Evolutionary conservation across 2,888 invertebrate genomes (phyloP), one percentile per base, ranked within the genome.

Genomic region (Macrosiphum euphorbiae): DNA sequence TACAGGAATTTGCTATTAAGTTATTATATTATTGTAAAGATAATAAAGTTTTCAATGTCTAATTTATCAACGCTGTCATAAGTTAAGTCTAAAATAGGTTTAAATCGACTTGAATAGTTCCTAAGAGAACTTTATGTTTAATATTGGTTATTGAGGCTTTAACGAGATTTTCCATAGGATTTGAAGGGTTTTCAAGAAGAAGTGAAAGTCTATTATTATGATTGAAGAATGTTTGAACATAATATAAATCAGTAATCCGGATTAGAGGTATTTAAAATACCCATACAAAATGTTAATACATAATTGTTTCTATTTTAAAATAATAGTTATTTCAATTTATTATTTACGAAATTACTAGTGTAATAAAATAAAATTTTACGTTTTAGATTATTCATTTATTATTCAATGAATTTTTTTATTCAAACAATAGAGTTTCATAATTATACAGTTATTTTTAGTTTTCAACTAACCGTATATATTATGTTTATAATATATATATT

Each of bases 151-250:
- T 87, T 67, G 41, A 41, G 5, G 28, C 41, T 92, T 61, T 20
- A 61, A 26, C 26, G 13, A 85, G 44, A 85, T 91, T 91, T 55
- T 41, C 85, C 24, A 85, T 24, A 24, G n/a, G 47, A 92, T 50
- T 91, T 61, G 3, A 35, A 61, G 8, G 58, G 35, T 3, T 87
- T 41, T 41, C 20, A 47, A 47, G 24, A 35, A 61, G 50, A 20
- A 84, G 47, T 28, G n/a, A 91, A 58, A 47, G 3, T 87, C 28
- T 87, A 87, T 87, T 35, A 47, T 87, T 50, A 50, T 28, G 61
- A 67, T 50, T 41, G 67, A 92, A 61, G 35, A 61, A 87, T 20
- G 50, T 50, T 92, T 87, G 26, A 91, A 91, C 47, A 50, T 61
- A 86, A 47, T 61, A 58, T 61, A 85, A 85, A 87, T 28, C 2